Percentiles rank a stretch among this genome's conserved stretches.
phyloP scores from a whole-genome alignment of 2,113 vertebrate species.

The Spea bombifrons region DNA sequence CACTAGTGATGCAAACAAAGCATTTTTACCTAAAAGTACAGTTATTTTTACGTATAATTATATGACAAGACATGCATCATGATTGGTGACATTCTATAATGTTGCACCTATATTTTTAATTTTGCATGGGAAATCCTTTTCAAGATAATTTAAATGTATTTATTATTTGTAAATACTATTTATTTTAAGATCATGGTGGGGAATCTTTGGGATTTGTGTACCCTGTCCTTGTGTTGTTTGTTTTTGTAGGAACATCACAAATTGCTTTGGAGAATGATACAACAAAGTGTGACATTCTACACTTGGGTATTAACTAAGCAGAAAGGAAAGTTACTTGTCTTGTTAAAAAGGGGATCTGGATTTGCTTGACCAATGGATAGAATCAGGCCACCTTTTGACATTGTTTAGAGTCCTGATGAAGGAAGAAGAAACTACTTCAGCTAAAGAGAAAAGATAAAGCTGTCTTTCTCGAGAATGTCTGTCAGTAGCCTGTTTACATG shows the following conservation, averaged over 20 bases:
- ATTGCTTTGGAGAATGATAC: slow-evolving; percentile 42
- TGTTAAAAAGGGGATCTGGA: slow-evolving; percentile 1
- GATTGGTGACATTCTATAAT: no score
- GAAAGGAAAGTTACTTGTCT: slow-evolving; percentile 21
- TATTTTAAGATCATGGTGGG: slow-evolving; percentile 14
- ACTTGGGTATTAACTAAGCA: slow-evolving; percentile 31
- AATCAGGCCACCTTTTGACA: not conserved
- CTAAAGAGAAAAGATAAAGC: slow-evolving; percentile 65
- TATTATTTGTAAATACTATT: not conserved
- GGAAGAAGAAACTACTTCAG: slow-evolving; percentile 46
- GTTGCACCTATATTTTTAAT: no score
- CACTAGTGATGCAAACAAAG: no score
- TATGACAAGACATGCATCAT: no score
- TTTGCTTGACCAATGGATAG: slow-evolving; percentile 7
- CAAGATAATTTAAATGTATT: no score
- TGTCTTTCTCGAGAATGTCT: slow-evolving; percentile 70
- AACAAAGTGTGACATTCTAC: slow-evolving; percentile 48
- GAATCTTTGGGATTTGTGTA: slow-evolving; percentile 15
- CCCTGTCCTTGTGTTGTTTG: slow-evolving; percentile 32
- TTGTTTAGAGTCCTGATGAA: slow-evolving; percentile 34
- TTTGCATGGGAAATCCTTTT: no score
- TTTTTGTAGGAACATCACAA: slow-evolving; percentile 45
- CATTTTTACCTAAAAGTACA: no score
- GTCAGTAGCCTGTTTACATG: slow-evolving; percentile 73
- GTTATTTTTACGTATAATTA: no score